Percentiles rank a stretch among this genome's conserved stretches.
phyloP scores from a whole-genome alignment of 1,140 invertebrate genomes.

The Adoxophyes honmai region DNA sequence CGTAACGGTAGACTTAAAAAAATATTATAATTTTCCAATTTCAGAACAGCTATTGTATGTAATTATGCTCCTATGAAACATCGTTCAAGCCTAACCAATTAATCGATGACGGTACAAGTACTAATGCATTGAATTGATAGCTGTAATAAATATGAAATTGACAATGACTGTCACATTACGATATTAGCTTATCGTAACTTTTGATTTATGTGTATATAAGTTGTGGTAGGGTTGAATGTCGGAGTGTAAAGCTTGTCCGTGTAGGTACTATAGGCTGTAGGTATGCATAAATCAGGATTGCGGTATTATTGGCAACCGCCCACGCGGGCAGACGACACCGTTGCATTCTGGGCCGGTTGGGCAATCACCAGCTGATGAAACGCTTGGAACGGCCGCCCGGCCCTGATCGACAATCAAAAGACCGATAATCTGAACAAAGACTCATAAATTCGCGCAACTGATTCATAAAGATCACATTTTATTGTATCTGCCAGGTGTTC shows the following conservation, averaged over 20 bases:
- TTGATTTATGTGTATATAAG: neutral
- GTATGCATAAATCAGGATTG: neutral
- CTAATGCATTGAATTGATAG: conserved; percentile 1
- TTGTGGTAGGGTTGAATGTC: neutral
- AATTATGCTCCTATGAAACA: conserved; percentile 17
- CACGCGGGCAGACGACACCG: conserved; percentile 28
- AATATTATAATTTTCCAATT: conserved; percentile 36
- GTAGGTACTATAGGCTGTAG: too few relatives aligned
- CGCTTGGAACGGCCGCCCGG: conserved; percentile 9
- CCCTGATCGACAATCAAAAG: neutral
- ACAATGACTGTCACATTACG: conserved; percentile 11
- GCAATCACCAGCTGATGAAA: conserved; percentile 47
- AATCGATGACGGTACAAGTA: neutral
- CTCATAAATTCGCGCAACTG: neutral
- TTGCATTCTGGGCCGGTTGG: conserved; percentile 60
- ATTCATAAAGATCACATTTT: neutral
- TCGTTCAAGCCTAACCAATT: conserved; percentile 7
- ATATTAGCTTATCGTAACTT: conserved; percentile 2
- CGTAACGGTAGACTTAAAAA: conserved; percentile 38
- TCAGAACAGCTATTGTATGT: conserved; percentile 32
- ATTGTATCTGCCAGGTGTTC: too few relatives aligned
- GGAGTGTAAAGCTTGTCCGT: too few relatives aligned
- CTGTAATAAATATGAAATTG: conserved; percentile 3
- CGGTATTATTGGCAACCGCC: conserved; percentile 8
- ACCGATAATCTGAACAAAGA: neutral